phyloP scores from a whole-genome alignment of 2,113 vertebrate genomes.

The Archocentrus centrarchus region DNA sequence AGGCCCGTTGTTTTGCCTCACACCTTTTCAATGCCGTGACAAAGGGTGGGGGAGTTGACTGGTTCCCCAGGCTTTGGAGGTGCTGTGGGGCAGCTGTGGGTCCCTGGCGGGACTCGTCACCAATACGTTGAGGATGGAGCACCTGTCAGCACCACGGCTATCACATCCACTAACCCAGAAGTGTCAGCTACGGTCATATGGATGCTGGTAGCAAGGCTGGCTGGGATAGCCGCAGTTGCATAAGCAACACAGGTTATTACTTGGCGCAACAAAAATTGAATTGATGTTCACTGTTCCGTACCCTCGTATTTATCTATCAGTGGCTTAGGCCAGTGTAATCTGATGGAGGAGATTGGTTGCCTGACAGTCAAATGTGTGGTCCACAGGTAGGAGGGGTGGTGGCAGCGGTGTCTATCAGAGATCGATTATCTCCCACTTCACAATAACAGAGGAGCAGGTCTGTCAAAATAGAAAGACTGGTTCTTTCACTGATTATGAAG shows the following conservation, averaged over 20 bases:
- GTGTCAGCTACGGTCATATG: constrained; percentile 68
- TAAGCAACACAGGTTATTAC: constrained; percentile 64
- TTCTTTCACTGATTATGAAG: constrained; percentile 57
- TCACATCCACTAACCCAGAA: constrained; percentile 78
- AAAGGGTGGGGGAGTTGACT: not conserved
- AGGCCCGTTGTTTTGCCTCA: constrained; percentile 22
- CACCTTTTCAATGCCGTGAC: constrained; percentile 7
- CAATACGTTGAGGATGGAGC: constrained; percentile 65
- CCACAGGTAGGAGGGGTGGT: not conserved
- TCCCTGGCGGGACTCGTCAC: not conserved
- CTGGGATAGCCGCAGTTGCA: constrained; percentile 44
- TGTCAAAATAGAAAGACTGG: constrained; percentile 58
- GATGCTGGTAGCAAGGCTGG: constrained; percentile 45
- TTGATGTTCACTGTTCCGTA: constrained; percentile 67
- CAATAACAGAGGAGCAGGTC: constrained; percentile 58
- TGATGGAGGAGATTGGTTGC: constrained; percentile 49
- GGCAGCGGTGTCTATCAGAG: constrained; percentile 26
- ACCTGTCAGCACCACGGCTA: constrained; percentile 50
- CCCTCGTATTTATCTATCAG: constrained; percentile 65
- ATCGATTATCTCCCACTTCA: constrained; percentile 65
- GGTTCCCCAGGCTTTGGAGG: constrained; percentile 34
- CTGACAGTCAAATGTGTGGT: constrained; percentile 62
- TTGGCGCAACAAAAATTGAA: constrained; percentile 58
- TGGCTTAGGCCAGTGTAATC: constrained; percentile 47
- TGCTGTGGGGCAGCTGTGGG: constrained; percentile 5